Base-by-base conservation (phyloP, 2,113 vertebrate genomes). In the Odontesthes bonariensis region DNA sequence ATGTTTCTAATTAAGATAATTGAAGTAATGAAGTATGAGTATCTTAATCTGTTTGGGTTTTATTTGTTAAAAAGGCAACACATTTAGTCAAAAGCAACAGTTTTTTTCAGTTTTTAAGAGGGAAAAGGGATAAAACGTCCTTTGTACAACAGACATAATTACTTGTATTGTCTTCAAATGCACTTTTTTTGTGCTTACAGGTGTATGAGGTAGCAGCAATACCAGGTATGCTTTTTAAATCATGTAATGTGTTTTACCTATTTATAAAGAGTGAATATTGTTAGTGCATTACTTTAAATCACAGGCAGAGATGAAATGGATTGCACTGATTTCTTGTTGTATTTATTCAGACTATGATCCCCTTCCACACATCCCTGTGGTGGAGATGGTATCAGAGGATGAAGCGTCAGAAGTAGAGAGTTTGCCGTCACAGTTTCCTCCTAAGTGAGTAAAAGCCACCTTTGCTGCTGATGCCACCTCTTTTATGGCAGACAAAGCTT, bases 301-400 rank as follows among this genome's bases (percentile, higher is more conserved):
- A 44, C 42, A 44, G 35, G 42, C 44, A 46, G 19, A 40, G 35
- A 40, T 10, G 0, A 53, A 19, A 23, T 53, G 0, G 14, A 0
- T n/a, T 19, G 33, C 52, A 54, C 8, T 14, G 27, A 68, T 42
- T 46, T 22, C 16, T 8, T 20, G 12, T 1, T 47, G 19, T 62
- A 4, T 44, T 46, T 61, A 8, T 81, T 0, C 73, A 95, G 93
- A 94, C 73, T 78, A 6, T 11, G 94, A 94, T 23, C 92, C 92
- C 16, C 86, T 92, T n/a, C 92, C 94, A 20, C 90, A 94, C 58
- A 92, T 94, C 75, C 90, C 93, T 0, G 94, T 94, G 73, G 92
- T 94, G 84, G 94, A 94, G 82, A 85, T 94, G 72, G 14, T 82
- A 13, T 93, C 94, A 14, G 93, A 94, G 0, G 90, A 92, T 0